These are phyloP conservation scores for Bruchidius siliquastri DNA, from an alignment of 2,888 invertebrate species.

Conservation along the genomic window DNA sequence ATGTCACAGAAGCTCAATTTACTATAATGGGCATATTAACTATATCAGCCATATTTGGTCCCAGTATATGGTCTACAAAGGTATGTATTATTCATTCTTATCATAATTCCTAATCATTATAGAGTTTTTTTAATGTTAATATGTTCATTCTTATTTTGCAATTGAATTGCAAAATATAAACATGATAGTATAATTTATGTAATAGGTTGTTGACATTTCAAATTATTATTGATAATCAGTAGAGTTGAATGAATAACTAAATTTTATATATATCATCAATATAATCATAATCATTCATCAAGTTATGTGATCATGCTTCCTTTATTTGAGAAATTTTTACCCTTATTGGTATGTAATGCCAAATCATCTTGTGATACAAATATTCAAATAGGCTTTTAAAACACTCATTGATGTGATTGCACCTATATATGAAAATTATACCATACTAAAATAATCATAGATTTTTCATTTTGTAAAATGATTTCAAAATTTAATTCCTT, in stretches of 20 bases:
- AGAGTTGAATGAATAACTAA: background rate
- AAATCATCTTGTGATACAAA: too few species aligned
- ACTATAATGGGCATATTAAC: constrained; percentile 85
- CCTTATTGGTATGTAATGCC: too few species aligned
- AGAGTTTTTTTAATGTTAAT: background rate
- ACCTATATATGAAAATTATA: too few species aligned
- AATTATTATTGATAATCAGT: background rate
- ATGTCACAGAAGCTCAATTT: constrained; percentile 98
- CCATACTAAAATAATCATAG: too few species aligned
- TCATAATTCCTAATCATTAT: background rate
- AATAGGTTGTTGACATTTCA: background rate
- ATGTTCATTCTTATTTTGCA: background rate
- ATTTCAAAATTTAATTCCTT: too few species aligned
- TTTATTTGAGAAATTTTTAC: too few species aligned
- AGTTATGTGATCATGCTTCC: too few species aligned
- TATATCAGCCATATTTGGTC: constrained; percentile 81
- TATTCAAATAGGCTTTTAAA: too few species aligned
- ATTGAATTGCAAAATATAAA: background rate
- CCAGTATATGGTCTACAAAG: constrained; percentile 78
- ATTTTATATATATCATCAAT: too few species aligned
- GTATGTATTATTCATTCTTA: constrained; percentile 52
- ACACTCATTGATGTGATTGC: too few species aligned
- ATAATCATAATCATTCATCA: too few species aligned
- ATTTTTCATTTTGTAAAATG: too few species aligned
- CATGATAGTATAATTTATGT: background rate